Evolutionary conservation across 2,888 invertebrate species (phyloP), one percentile per base, ranked within the genome.

Genomic region (Fissipunctia ypsillon): DNA sequence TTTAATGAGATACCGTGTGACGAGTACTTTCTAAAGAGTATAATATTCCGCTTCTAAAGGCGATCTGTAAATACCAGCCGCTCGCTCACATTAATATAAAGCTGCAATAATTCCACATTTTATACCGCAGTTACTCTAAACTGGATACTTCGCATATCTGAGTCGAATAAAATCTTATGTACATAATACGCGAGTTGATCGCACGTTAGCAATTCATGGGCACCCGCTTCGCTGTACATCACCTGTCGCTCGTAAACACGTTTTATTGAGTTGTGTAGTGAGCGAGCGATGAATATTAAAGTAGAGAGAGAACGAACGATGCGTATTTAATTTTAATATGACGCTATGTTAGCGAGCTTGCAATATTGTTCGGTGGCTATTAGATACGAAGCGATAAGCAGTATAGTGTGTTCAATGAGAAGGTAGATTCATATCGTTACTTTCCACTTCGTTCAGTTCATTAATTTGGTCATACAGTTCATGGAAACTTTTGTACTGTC

Each of bases 261-360:
- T 90, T 94, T 92, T 93, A 94, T 94, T 91, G 93, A 92, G 91
- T 90, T 88, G 89, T 88, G 88, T 90, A 88, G 85, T 89, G 89
- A 91, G 89, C 92, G 85, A 91, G 89, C 91, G 90, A 93, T 95
- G 93, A 94, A 95, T 94, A 92, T 91, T 91, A 90, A 92, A 94
- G 88, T 86, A 88, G 80, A 77, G 66, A 76, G 78, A 78, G 84
- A 88, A 88, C 87, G 84, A 88, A 88, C 89, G 84, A 89, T 92
- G 91, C 91, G 90, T 91, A 92, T 91, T 92, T 90, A 90, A 93
- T 93, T 91, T 92, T 90, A 90, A 93, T 89, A 87, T 80, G 72
- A 64, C 70, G 69, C 80, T 81, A 84, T 81, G 78, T 75, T 79
- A 73, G 76, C 83, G 73, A 71, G 69, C 61, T 63, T 69, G 73